Evolutionary conservation across 2,113 vertebrate species (phyloP).

Genomic region (Oriolus oriolus): DNA sequence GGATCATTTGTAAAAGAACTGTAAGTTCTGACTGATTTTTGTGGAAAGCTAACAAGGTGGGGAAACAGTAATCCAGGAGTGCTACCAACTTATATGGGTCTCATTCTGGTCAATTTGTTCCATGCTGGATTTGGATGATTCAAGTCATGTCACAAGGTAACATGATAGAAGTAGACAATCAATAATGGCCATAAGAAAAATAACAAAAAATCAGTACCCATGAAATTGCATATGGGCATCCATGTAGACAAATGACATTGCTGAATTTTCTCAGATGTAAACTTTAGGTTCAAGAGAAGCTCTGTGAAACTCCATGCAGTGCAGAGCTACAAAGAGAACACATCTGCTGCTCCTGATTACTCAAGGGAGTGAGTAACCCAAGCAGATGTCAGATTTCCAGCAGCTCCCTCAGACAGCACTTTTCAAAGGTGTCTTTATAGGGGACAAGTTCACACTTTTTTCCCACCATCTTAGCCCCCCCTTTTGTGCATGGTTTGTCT

Average conservation of each 20-base stretch:
- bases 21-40: background rate
- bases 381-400: background rate
- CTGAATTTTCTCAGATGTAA: background rate
- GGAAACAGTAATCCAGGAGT: background rate
- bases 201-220: background rate
- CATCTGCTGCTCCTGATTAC: background rate
- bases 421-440: background rate
- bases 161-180: background rate
- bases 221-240: background rate
- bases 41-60: background rate
- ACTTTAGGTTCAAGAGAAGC: background rate
- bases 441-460: background rate
- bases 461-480: background rate
- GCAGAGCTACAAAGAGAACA: background rate
- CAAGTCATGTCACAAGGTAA: background rate
- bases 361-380: background rate
- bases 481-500: background rate
- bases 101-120: background rate
- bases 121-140: background rate
- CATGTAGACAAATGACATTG: background rate
- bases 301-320: background rate
- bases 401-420: background rate
- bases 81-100: background rate
- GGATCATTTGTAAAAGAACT: background rate
- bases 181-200: background rate